Percentiles rank a stretch among this genome's conserved stretches.
Evolutionary conservation across 2,797 vertebrate genomes (phyloP).

Genomic region (Pogoniulus pusillus): DNA sequence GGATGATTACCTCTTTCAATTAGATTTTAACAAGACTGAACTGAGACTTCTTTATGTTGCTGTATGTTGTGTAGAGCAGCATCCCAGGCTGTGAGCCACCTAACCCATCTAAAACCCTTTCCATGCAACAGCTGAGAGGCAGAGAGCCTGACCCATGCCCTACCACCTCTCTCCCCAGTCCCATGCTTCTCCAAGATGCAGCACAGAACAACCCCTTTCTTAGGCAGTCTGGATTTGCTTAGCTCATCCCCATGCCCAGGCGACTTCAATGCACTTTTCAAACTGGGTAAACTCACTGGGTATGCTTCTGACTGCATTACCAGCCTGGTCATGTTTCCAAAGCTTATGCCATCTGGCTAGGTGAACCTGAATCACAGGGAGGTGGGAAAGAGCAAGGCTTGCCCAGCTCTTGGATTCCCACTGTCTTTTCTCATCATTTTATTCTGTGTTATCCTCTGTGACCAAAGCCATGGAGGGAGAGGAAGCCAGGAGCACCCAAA

Average conservation of each 20-base stretch:
- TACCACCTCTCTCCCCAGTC: fast-evolving
- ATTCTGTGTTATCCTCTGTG: neutral
- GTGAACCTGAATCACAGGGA: too few relatives aligned
- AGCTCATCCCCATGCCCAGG: neutral
- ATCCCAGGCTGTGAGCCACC: neutral
- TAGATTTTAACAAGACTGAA: neutral
- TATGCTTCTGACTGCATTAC: neutral
- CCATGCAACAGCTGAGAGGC: neutral
- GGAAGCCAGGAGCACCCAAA: fast-evolving
- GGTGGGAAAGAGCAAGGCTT: too few relatives aligned
- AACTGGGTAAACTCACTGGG: too few relatives aligned
- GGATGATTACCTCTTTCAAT: too few relatives aligned
- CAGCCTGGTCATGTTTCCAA: too few relatives aligned
- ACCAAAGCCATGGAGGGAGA: neutral
- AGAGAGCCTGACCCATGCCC: neutral
- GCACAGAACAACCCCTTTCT: neutral
- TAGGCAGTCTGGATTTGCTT: neutral
- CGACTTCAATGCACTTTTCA: neutral
- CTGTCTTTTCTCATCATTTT: neutral
- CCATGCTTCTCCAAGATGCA: neutral
- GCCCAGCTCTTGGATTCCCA: too few relatives aligned
- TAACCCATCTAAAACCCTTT: neutral
- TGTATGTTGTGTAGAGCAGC: fast-evolving
- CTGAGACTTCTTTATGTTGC: neutral
- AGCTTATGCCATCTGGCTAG: too few relatives aligned